Evolutionary conservation across 2,888 invertebrate genomes (phyloP).

Genomic region (Pecten maximus): DNA sequence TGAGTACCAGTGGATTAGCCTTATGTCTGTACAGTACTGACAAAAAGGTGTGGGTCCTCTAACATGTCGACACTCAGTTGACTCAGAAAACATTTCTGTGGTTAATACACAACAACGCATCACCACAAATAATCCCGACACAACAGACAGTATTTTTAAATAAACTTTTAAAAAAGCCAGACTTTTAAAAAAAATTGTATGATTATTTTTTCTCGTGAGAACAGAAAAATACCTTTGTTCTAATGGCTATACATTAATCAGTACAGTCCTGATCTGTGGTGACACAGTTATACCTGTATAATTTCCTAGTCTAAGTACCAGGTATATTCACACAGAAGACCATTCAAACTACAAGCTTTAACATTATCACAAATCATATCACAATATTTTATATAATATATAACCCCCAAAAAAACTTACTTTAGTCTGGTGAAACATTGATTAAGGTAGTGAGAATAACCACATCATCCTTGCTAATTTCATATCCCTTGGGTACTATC

Average conservation of each 20-base stretch:
- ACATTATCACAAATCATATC: no score
- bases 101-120: not conserved
- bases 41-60: not conserved
- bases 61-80: not conserved
- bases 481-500: no score
- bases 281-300: no score
- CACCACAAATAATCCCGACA: not conserved
- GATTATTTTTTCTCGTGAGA: not conserved
- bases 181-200: not conserved
- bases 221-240: not conserved
- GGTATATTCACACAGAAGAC: no score
- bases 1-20: not conserved
- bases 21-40: not conserved
- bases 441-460: no score
- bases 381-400: no score
- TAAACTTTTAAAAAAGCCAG: not conserved
- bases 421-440: no score
- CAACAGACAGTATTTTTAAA: not conserved
- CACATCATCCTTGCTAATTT: no score
- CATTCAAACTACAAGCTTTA: no score
- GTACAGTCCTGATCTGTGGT: not conserved
- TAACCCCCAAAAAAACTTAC: no score
- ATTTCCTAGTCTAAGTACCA: no score
- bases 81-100: conserved; percentile 13
- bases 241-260: not conserved